Conservation (phyloP, 1,140 invertebrate genomes). For the Achatina immaculata region DNA sequence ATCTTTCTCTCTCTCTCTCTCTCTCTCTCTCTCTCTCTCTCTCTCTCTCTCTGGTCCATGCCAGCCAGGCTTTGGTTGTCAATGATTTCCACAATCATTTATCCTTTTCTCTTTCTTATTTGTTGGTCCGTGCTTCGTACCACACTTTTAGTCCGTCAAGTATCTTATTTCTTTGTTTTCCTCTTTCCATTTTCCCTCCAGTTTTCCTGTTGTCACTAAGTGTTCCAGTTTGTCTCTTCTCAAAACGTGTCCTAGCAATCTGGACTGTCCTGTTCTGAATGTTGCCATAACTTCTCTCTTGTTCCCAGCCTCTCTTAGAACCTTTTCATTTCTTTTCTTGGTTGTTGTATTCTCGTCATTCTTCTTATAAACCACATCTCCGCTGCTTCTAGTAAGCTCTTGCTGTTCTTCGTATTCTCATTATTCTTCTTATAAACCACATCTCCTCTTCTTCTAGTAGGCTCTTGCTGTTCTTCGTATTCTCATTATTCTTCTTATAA, state of each 20-base stretch:
- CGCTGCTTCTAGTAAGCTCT: background rate
- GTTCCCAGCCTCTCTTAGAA: too few relatives aligned
- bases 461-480: background rate
- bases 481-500: background rate
- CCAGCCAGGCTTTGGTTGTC: too few relatives aligned
- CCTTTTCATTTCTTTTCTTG: background rate
- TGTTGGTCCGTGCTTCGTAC: background rate
- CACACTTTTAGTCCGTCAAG: background rate
- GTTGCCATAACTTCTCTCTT: too few relatives aligned
- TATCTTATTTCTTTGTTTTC: background rate
- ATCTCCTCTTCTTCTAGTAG: background rate
- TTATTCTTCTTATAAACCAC: slow-evolving; percentile 8
- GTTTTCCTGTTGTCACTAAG: background rate
- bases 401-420: background rate
- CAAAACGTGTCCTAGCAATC: too few relatives aligned
- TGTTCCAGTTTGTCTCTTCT: too few relatives aligned
- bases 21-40: slow-evolving; percentile 4
- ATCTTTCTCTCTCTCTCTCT: slow-evolving; percentile 1
- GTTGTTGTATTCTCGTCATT: background rate
- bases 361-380: too few relatives aligned
- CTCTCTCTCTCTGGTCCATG: too few relatives aligned
- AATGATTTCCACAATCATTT: too few relatives aligned
- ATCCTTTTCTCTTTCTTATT: slow-evolving; percentile 10
- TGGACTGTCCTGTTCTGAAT: too few relatives aligned
- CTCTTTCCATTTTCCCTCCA: slow-evolving; percentile 4